Base-by-base conservation (phyloP, 2,113 vertebrate species). In the Anas platyrhynchos region DNA sequence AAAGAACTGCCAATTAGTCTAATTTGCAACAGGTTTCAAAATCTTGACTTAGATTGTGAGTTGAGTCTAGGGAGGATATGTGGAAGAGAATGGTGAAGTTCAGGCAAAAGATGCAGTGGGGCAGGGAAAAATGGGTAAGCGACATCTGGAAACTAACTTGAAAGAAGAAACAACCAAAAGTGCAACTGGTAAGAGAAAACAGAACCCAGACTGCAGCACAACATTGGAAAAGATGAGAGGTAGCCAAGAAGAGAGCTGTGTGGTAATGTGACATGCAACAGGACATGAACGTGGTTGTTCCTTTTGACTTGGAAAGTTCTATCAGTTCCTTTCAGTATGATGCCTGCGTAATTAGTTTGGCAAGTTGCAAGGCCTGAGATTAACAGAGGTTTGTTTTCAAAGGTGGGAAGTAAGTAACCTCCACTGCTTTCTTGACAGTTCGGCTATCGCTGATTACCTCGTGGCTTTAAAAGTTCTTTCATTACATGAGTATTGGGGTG, bases 91-190 rank as follows among this genome's bases (percentile, higher is more conserved):
- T 58, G 79, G 56, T 79, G 89, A 88, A 91, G 73, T 96, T 97
- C 89, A 97, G 86, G 93, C 82, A 58, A 97, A 95, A 93, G 86
- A 91, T 95, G 91, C 88, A 89, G 59, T 93, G 89, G 87, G 94
- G 52, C 73, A 94, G 84, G 89, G 94, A 91, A 92, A 94, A 95
- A 84, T 21, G 69, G 93, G 66, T 96, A 95, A 89, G 92, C 52
- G 95, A 95, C 97, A 97, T 97, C 97, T 98, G 98, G 96, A 97
- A 97, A 89, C 29, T 88, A 59, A 93, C 79, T 94, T 83, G 91
- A 95, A 97, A 97, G 90, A 94, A 94, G 62, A 96, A 97, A 94
- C 79, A 95, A 96, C 68, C 81, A 75, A 71, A 97, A 97, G 67
- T 95, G 76, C 87, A 89, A 93, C 66, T 93, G 80, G 54, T 67